phyloP scores from a whole-genome alignment of 2,888 invertebrate species.

The Onthophagus sagittarius region DNA sequence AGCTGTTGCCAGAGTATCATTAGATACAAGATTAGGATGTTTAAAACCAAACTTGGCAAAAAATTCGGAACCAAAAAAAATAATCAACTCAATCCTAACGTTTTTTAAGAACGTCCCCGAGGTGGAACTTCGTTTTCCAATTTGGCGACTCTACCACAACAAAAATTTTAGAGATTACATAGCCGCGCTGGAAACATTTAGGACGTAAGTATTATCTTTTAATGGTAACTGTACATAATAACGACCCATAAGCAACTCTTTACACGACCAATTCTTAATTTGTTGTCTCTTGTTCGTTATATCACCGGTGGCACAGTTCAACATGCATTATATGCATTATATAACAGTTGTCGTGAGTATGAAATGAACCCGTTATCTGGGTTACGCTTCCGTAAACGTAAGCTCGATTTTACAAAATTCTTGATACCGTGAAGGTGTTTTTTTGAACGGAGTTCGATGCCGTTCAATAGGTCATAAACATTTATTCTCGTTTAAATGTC shows the following conservation, averaged over 20 bases:
- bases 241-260: background rate
- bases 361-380: background rate
- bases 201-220: constrained; percentile 53
- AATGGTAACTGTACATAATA: background rate
- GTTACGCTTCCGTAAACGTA: background rate
- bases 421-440: background rate
- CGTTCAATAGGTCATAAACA: background rate
- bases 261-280: too few relatives aligned
- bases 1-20: constrained; percentile 78
- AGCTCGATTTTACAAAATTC: background rate
- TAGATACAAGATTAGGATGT: constrained; percentile 78
- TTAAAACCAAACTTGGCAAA: constrained; percentile 52
- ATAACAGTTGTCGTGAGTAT: background rate
- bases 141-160: constrained; percentile 71
- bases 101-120: constrained; percentile 76
- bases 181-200: constrained; percentile 67
- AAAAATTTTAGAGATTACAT: constrained; percentile 68
- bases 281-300: background rate
- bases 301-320: background rate
- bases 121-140: constrained; percentile 68
- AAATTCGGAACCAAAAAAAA: constrained; percentile 65
- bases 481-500: background rate
- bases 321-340: background rate
- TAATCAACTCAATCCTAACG: constrained; percentile 72
- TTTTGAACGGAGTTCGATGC: background rate